These are phyloP conservation scores for Drosophila subsilvestris DNA, from an alignment of 2,888 invertebrate species.

Conservation along the genomic window DNA sequence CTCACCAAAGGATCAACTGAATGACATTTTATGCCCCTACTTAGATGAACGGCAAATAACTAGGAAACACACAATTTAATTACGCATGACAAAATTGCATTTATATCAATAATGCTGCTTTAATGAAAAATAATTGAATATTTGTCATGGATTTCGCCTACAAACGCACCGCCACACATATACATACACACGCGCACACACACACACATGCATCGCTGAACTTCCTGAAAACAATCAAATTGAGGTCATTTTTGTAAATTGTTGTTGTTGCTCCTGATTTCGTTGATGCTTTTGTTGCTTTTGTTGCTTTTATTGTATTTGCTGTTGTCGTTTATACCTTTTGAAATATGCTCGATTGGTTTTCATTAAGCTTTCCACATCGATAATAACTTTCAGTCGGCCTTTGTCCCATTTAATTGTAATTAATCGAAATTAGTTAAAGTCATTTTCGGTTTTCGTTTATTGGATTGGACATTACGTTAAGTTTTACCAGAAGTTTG, in stretches of 20 bases:
- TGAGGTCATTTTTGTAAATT: slow-evolving; percentile 52
- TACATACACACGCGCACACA: slow-evolving; percentile 13
- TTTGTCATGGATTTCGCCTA: slow-evolving; percentile 48
- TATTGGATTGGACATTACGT: not conserved
- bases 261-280: slow-evolving; percentile 38
- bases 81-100: slow-evolving; percentile 59
- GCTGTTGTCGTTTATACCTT: slow-evolving; percentile 22
- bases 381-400: slow-evolving; percentile 20
- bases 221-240: slow-evolving; percentile 53
- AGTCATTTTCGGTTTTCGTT: not conserved
- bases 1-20: not conserved
- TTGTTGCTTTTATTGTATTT: slow-evolving; percentile 10
- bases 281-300: slow-evolving; percentile 15
- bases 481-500: no score
- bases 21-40: slow-evolving; percentile 4
- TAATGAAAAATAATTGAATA: slow-evolving; percentile 73
- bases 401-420: slow-evolving; percentile 11
- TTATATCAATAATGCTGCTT: slow-evolving; percentile 67
- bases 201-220: slow-evolving; percentile 42
- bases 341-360: slow-evolving; percentile 33
- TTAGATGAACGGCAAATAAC: slow-evolving; percentile 43
- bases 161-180: slow-evolving; percentile 13
- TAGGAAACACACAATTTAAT: slow-evolving; percentile 62
- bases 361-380: slow-evolving; percentile 31
- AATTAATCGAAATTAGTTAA: slow-evolving; percentile 21